Percentiles rank a stretch among this genome's conserved stretches.
Evolutionary conservation across 2,797 vertebrate species (phyloP).

Genomic region (Hyperoplus lanceolatus): DNA sequence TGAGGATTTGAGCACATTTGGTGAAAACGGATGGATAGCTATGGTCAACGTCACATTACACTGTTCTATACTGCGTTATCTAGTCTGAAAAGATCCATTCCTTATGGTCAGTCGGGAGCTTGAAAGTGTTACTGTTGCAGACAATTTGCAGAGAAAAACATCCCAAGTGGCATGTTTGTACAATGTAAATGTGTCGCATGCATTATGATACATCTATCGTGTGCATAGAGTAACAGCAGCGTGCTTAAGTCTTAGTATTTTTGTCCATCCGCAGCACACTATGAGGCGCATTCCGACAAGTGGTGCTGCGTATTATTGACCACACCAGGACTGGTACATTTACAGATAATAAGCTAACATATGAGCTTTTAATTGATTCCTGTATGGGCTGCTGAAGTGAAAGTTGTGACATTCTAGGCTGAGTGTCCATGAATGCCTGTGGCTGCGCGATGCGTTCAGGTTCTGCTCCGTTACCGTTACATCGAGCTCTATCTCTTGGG

Average conservation of each 20-base stretch:
- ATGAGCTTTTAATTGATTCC: neutral
- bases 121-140: neutral
- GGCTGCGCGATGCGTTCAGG: constrained; percentile 1
- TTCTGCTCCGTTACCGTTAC: neutral
- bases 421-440: constrained; percentile 12
- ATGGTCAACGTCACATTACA: neutral
- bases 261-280: neutral
- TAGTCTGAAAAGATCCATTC: neutral
- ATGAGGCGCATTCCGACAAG: constrained; percentile 29
- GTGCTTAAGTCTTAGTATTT: constrained; percentile 35
- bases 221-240: constrained; percentile 32
- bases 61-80: neutral
- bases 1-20: neutral
- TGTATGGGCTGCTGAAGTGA: constrained; percentile 4
- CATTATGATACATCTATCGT: constrained; percentile 1
- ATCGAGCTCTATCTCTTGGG: constrained; percentile 93
- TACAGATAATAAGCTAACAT: constrained; percentile 9
- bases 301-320: constrained; percentile 16
- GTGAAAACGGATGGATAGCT: neutral
- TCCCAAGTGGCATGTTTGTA: constrained; percentile 7
- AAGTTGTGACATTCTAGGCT: constrained; percentile 54
- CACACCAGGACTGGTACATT: neutral
- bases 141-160: constrained; percentile 5
- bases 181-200: constrained; percentile 16
- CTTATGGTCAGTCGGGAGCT: neutral